Conservation (phyloP, 2,113 vertebrate species). For the Bos taurus region ARS-UCD2.0 NC_037347.1:56721501-56722000, state of each 20-base stretch:
- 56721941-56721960: neutral
- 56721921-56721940: neutral
- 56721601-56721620: neutral
- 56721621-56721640: conserved; percentile 61
- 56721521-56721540: neutral
- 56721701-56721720: conserved; percentile 16
- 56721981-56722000: neutral
- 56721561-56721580: neutral
- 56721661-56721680: conserved; percentile 46
- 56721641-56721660: conserved; percentile 61
- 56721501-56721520: conserved; percentile 22
- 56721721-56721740: neutral
- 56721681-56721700: conserved; percentile 39
- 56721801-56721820: neutral
- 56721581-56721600: neutral
- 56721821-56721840: neutral
- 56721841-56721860: neutral
- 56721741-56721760: neutral
- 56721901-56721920: neutral
- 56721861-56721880: neutral
- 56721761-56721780: conserved; percentile 54
- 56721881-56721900: neutral
- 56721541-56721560: neutral
- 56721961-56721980: neutral
- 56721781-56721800: neutral